Percentiles rank a stretch among this genome's conserved stretches.
Conservation (phyloP, 2,888 invertebrate species). For the Lutraria lutraria region DNA sequence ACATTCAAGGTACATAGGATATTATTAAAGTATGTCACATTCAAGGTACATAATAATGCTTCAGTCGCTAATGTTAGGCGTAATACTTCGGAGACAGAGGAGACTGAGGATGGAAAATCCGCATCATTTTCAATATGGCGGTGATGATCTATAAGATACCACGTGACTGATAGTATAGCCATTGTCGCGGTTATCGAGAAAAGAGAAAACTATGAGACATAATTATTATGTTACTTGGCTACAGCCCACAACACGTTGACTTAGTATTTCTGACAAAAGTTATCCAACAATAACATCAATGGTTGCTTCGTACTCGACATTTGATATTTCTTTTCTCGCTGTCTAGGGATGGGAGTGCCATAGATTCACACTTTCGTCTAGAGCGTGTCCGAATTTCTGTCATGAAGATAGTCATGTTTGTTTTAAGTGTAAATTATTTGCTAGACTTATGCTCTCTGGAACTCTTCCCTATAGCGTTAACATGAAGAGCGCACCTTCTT, state of each 20-base stretch:
- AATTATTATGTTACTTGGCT: background rate
- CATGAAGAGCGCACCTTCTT: background rate
- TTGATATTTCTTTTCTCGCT: slow-evolving; percentile 53
- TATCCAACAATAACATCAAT: background rate
- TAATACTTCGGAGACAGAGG: background rate
- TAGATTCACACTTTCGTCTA: slow-evolving; percentile 10
- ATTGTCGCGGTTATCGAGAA: background rate
- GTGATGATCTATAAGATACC: background rate
- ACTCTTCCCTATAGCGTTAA: slow-evolving; percentile 3
- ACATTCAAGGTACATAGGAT: no score
- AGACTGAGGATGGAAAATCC: background rate
- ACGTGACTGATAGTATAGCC: background rate
- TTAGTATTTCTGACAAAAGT: slow-evolving; percentile 7
- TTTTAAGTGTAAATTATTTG: slow-evolving; percentile 28
- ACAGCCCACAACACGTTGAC: background rate
- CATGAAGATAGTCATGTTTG: slow-evolving; percentile 37
- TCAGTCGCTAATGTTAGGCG: background rate
- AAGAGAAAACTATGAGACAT: background rate
- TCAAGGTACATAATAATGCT: no score
- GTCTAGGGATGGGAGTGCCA: slow-evolving; percentile 34
- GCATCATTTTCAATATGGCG: background rate
- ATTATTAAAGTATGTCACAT: no score
- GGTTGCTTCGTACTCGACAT: slow-evolving; percentile 38
- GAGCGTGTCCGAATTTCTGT: slow-evolving; percentile 16
- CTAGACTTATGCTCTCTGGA: background rate